These are phyloP conservation scores for Archips crataeganus DNA, from an alignment of 2,888 invertebrate species.

Conservation along the genomic window DNA sequence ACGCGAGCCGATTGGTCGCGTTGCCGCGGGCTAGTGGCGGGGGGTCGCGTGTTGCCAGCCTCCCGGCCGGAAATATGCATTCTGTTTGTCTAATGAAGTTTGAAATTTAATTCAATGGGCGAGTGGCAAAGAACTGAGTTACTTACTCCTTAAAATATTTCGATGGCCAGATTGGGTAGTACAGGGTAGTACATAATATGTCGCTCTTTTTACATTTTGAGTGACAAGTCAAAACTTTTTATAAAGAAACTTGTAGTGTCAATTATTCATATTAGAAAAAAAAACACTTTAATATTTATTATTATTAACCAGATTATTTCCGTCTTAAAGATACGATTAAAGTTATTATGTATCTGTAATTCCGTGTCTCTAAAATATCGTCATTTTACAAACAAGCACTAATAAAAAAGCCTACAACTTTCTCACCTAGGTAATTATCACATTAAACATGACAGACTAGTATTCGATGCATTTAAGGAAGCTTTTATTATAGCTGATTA, in stretches of 20 bases:
- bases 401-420: background rate
- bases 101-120: constrained; percentile 52
- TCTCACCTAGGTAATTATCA: background rate
- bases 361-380: background rate
- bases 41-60: constrained; percentile 77
- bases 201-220: background rate
- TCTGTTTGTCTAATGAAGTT: constrained; percentile 75
- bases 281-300: too few relatives aligned
- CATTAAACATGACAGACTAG: background rate
- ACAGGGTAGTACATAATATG: too few relatives aligned
- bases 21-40: constrained; percentile 79
- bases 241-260: too few relatives aligned
- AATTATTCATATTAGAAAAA: too few relatives aligned
- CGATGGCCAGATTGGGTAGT: background rate
- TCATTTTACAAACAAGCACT: background rate
- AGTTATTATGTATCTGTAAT: too few relatives aligned
- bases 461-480: constrained; percentile 28
- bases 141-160: constrained; percentile 1
- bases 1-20: constrained; percentile 74
- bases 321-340: too few relatives aligned
- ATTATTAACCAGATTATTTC: too few relatives aligned
- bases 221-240: background rate
- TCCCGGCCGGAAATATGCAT: constrained; percentile 81
- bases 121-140: constrained; percentile 7
- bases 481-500: constrained; percentile 34